phyloP scores from a whole-genome alignment of 2,797 vertebrate species.

The Trachops cirrhosus region DNA sequence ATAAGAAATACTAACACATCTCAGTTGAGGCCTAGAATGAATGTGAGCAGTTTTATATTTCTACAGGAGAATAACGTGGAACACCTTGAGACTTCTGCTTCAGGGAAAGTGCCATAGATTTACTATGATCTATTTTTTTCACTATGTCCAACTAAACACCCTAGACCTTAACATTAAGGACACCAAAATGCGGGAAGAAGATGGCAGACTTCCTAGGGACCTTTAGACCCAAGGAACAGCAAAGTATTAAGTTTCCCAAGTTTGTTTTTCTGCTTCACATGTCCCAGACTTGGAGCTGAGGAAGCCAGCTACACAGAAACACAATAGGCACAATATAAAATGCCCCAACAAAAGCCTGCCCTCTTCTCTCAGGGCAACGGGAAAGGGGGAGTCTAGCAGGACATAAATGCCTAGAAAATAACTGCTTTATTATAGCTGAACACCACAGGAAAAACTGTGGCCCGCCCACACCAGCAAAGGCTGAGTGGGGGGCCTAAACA shows the following conservation, averaged over 20 bases:
- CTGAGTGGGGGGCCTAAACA: too few species aligned
- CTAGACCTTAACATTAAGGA: neutral
- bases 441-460: neutral
- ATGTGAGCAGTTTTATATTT: neutral
- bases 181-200: neutral
- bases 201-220: neutral
- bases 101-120: neutral
- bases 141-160: neutral
- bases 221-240: neutral
- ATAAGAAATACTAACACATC: neutral
- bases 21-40: neutral
- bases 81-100: neutral
- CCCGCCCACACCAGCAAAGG: neutral
- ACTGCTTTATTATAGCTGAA: neutral
- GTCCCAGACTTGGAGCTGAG: neutral
- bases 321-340: neutral
- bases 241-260: neutral
- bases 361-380: neutral
- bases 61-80: neutral
- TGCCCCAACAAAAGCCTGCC: neutral
- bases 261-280: neutral
- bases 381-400: neutral
- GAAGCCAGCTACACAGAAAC: neutral
- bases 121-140: neutral
- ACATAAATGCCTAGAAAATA: neutral